Conservation (phyloP, 2,113 vertebrate genomes). For the Eulacestoma nigropectus region DNA sequence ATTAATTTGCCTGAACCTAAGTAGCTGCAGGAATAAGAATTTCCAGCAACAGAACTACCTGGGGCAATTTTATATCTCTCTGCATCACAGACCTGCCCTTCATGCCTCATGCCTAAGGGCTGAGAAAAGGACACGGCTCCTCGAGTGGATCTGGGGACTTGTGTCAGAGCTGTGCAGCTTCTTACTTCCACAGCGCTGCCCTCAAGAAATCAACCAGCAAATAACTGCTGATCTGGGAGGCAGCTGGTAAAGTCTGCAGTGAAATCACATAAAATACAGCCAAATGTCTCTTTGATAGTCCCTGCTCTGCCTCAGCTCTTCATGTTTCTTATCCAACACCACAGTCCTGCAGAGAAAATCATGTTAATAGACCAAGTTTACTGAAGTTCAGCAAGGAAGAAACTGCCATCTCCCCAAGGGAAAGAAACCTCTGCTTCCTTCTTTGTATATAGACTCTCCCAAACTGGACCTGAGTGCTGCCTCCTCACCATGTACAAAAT, state of each 20-base stretch:
- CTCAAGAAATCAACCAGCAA: slow-evolving; percentile 20
- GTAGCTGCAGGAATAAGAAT: slow-evolving; percentile 10
- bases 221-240: neutral
- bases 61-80: slow-evolving; percentile 1
- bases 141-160: neutral
- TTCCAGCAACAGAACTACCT: slow-evolving; percentile 13
- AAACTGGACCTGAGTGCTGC: neutral
- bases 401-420: neutral
- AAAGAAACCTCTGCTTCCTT: slow-evolving; percentile 29
- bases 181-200: slow-evolving; percentile 2
- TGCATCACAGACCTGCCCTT: slow-evolving; percentile 36
- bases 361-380: slow-evolving; percentile 1
- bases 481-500: neutral
- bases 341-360: slow-evolving; percentile 53
- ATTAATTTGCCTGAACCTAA: slow-evolving; percentile 4
- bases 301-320: slow-evolving; percentile 37
- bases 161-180: neutral
- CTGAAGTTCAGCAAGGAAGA: slow-evolving; percentile 23
- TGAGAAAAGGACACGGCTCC: neutral
- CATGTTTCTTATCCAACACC: slow-evolving; percentile 25
- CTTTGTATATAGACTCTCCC: neutral
- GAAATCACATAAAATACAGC: slow-evolving; percentile 28
- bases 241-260: slow-evolving; percentile 10
- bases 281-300: slow-evolving; percentile 32
- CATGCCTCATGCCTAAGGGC: slow-evolving; percentile 25